These are phyloP conservation scores for Pristionchus entomophagus DNA, from an alignment of 2,888 invertebrate genomes.

Conservation along the genomic window DNA sequence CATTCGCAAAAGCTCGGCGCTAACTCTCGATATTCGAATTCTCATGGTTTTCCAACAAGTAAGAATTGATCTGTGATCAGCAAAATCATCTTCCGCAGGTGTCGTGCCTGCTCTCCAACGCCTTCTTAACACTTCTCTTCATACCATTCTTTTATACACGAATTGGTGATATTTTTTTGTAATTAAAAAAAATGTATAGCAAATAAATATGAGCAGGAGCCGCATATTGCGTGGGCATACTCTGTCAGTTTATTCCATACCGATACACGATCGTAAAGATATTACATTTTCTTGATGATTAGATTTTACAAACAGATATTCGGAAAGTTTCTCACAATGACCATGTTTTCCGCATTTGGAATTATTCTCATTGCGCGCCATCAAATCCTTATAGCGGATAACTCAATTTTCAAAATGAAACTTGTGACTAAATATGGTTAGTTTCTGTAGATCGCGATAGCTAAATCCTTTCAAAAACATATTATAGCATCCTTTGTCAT, in stretches of 20 bases:
- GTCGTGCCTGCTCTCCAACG: neutral
- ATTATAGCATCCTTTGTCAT: too few species aligned
- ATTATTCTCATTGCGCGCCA: neutral
- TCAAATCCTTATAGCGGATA: neutral
- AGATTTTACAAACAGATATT: too few species aligned
- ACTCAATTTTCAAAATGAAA: neutral
- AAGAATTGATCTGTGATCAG: neutral
- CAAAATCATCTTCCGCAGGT: neutral
- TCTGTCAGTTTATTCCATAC: neutral
- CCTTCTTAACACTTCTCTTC: neutral
- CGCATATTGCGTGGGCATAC: neutral
- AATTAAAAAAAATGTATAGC: too few species aligned
- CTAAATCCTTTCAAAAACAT: too few species aligned
- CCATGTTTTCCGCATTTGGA: too few species aligned
- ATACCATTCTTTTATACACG: neutral
- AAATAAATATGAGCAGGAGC: neutral
- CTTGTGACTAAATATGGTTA: neutral
- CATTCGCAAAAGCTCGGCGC: neutral
- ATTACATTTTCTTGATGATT: too few species aligned
- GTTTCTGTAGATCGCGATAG: too few species aligned
- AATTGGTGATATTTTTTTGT: too few species aligned
- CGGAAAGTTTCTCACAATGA: too few species aligned
- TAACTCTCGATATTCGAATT: neutral
- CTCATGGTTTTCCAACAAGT: neutral
- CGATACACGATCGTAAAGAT: neutral